Base-by-base conservation (phyloP, 2,888 invertebrate species). In the Sabellastarte sp. region DNA sequence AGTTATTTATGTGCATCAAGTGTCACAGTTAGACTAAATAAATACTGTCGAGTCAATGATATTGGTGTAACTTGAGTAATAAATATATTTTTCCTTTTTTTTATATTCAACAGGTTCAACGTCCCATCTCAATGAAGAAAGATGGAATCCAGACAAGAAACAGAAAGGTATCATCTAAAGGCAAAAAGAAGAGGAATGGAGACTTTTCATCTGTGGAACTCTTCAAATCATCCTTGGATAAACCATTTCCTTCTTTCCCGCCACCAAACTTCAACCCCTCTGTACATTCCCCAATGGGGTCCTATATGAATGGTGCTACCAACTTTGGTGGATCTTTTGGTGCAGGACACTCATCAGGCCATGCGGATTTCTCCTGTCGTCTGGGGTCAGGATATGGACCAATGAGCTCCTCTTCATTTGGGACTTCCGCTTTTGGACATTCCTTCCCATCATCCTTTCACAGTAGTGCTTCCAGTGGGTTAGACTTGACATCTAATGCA, bases 141-240 rank as follows among this genome's bases (percentile, higher is more conserved):
- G 99, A 99, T 86, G 97, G 97, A 72, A 99, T 99, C 80, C 99
- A 99, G 86, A 98, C 98, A 76, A 88, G 98, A 84, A 99, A 99
- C 87, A 89, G 98, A 77, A 99, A 99, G 87, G 88, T 98, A 75
- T 95, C 95, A 78, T 93, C 95, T 60, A 59, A 59, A 26, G 5
- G n/a, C 41, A 59, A 59, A 41, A 59, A 59, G 28, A 32, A 26
- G 4, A 15, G 41, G 4, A 28, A 28, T 4, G 32, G n/a, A 10
- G 41, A 24, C n/a, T 4, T 15, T 15, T 41, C 41, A 20, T 41
- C 41, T 15, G 15, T 59, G 59, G 60, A 60, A 10, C 60, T 60
- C 15, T 28, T 60, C 30, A 50, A 52, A 28, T 41, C 59, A 4
- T 10, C 28, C 50, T 5, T 28, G 24, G 51, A 60, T 20, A 60